Conservation (phyloP, 2,797 vertebrate species). For the Anabas testudineus region DNA sequence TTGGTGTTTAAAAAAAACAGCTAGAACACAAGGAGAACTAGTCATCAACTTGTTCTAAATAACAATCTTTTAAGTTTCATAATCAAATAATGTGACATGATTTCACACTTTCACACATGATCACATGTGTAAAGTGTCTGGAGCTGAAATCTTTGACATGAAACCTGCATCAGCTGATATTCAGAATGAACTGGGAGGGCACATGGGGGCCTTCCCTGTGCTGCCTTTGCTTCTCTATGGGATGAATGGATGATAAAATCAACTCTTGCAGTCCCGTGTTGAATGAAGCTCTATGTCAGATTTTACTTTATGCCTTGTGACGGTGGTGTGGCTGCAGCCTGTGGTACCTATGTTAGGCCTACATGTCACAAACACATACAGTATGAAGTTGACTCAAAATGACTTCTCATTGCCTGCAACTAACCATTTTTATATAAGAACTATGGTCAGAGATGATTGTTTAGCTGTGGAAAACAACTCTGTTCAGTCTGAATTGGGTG, state of each 20-base stretch:
- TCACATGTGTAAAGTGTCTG: too few species aligned
- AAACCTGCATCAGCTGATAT: neutral
- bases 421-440: neutral
- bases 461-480: too few species aligned
- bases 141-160: neutral
- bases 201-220: neutral
- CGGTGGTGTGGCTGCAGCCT: slow-evolving; percentile 36
- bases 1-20: too few species aligned
- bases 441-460: neutral
- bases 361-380: neutral
- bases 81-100: too few species aligned
- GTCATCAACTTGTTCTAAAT: too few species aligned
- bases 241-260: slow-evolving; percentile 49
- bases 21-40: too few species aligned
- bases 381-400: neutral
- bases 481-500: neutral
- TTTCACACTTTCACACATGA: too few species aligned
- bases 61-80: too few species aligned
- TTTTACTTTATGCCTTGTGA: slow-evolving; percentile 77
- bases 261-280: slow-evolving; percentile 41
- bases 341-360: slow-evolving; percentile 4
- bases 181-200: neutral
- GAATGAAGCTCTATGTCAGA: slow-evolving; percentile 73
- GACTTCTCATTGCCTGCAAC: neutral
- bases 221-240: neutral